Percentiles rank a stretch among this genome's conserved stretches.
phyloP scores from a whole-genome alignment of 1,140 invertebrate species.

The Monomorium pharaonis region DNA sequence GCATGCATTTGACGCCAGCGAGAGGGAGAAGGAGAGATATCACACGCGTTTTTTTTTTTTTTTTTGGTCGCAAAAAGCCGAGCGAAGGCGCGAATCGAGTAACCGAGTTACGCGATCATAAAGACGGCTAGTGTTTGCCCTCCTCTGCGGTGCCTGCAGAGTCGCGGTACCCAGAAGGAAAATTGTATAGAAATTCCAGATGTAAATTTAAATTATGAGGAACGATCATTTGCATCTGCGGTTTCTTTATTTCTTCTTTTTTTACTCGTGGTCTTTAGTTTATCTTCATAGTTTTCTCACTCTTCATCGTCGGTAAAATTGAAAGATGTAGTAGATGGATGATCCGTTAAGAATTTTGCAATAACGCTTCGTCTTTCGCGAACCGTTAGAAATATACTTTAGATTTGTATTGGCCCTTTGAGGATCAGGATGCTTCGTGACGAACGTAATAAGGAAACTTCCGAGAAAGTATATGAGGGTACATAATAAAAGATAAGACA shows the following conservation, averaged over 20 bases:
- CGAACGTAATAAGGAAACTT: not conserved
- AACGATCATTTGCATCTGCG: not conserved
- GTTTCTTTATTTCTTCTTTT: constrained; percentile 1
- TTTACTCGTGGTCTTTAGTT: not conserved
- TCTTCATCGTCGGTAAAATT: not conserved
- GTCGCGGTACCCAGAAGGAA: not conserved
- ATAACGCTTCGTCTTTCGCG: not conserved
- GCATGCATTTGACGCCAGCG: constrained; percentile 30
- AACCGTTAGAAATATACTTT: not conserved
- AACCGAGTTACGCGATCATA: constrained; percentile 69
- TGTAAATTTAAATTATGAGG: not conserved
- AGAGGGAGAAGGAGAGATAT: not conserved
- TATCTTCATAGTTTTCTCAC: not conserved
- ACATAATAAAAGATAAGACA: not conserved
- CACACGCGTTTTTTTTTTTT: constrained; percentile 41
- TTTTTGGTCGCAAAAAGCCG: constrained; percentile 63
- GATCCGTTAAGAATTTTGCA: not conserved
- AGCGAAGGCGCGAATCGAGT: constrained; percentile 52
- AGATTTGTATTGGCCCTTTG: not conserved
- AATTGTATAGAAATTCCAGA: constrained; percentile 15
- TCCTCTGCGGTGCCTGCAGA: not conserved
- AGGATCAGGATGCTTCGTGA: not conserved
- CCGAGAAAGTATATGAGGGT: not conserved
- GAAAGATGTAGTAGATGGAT: not conserved
- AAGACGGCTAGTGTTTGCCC: constrained; percentile 68